A percentile compares a stretch with the other conserved stretches of the same genome.
phyloP scores from a whole-genome alignment of 2,888 invertebrate species.

The Acanthosepion esculentum region DNA sequence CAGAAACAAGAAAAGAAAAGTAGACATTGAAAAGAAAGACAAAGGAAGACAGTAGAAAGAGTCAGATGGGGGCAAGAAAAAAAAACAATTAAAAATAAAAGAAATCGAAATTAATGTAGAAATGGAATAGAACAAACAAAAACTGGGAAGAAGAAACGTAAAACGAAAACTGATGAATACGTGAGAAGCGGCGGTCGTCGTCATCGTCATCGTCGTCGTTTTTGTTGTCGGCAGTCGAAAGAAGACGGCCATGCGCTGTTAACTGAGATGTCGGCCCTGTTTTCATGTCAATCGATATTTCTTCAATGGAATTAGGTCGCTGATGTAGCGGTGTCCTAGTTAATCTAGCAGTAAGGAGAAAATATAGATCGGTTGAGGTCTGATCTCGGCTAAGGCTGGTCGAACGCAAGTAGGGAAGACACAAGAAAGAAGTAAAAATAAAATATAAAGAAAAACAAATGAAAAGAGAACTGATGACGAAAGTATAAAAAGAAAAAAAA shows the following conservation, averaged over 20 bases:
- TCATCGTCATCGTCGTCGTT: neutral
- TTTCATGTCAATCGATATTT: constrained; percentile 39
- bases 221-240: neutral
- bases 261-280: constrained; percentile 35
- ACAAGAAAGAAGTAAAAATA: too few relatives aligned
- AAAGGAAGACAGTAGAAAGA: neutral
- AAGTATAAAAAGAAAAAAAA: too few relatives aligned
- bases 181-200: neutral
- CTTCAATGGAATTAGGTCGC: constrained; percentile 46
- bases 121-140: too few relatives aligned
- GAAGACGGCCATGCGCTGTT: constrained; percentile 16
- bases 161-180: neutral
- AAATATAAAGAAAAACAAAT: too few relatives aligned
- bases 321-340: constrained; percentile 37
- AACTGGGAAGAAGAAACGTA: neutral
- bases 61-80: neutral
- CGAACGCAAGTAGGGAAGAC: too few relatives aligned
- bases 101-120: too few relatives aligned
- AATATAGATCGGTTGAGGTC: neutral
- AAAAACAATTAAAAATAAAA: neutral
- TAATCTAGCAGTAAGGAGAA: neutral
- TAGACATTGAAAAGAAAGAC: neutral
- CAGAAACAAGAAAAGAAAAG: neutral
- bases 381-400: neutral
- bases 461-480: too few relatives aligned